Evolutionary conservation across 2,888 invertebrate species (phyloP), one percentile per base, ranked within the genome.

Genomic region (Meghimatium bilineatum): DNA sequence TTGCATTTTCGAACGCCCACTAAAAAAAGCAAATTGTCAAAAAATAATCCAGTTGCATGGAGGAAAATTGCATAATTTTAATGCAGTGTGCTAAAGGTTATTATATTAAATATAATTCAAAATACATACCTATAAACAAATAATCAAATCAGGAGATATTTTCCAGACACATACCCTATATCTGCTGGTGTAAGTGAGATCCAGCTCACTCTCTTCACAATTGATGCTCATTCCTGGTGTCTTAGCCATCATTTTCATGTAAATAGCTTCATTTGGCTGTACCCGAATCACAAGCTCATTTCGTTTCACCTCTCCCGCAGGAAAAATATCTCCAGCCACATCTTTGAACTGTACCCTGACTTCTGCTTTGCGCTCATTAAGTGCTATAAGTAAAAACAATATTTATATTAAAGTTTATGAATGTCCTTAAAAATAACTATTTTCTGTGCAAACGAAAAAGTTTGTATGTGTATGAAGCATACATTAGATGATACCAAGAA

Each of bases 341-440:
- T 99, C 98, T 90, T 96, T 96, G 94, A 97, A 99, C 93, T 99
- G 99, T 87, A 99, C 96, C 87, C 99, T 96, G 0, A 99, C 97
- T 95, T 99, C 99, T 0, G 99, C 99, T 94, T 99, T 99, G 56
- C 99, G 95, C 94, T 99, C 99, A 94, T 99, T 99, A 60, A 99
- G 94, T 23, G 99, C 99, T 96, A 90, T 32, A 5, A 77, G 17
- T n/a, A n/a, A 66, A 38, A 34, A 29, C 29, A 74, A 56, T 34
- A 63, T 56, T 49, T 17, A 56, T 14, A 23, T 56, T 6, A 56
- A 44, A 12, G 44, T 44, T 44, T 44, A 44, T 44, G 44, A 44
- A 12, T 44, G 12, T 44, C 44, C 5, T 44, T 12, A 5, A 44
- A 44, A 5, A 12, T 12, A 44, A 44, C 44, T 44, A 44, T 12